Evolutionary conservation across 1,140 invertebrate genomes (phyloP).

Genomic region (Battus philenor): DNA sequence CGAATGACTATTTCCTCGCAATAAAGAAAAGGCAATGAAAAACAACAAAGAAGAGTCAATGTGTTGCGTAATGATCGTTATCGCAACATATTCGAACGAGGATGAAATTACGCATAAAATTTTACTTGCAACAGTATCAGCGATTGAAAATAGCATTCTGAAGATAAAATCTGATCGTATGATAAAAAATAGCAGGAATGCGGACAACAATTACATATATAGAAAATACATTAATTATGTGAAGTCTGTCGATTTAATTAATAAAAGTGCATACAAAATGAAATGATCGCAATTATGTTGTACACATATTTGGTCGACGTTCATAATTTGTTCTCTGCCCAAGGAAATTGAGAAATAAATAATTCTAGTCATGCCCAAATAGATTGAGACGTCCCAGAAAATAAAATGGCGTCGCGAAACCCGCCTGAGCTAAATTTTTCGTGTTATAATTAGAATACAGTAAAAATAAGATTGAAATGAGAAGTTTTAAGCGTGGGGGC

Average conservation of each 20-base stretch:
- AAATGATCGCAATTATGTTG: too few relatives aligned
- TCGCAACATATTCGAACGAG: not conserved
- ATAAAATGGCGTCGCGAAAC: too few relatives aligned
- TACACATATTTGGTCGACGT: too few relatives aligned
- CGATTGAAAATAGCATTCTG: constrained; percentile 5
- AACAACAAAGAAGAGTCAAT: constrained; percentile 17
- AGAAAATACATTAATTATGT: constrained; percentile 15
- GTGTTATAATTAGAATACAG: constrained; percentile 51
- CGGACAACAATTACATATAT: constrained; percentile 13
- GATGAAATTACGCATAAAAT: constrained; percentile 10
- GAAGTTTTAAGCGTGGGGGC: constrained; percentile 49
- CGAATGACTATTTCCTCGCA: constrained; percentile 18
- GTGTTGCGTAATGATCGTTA: constrained; percentile 5
- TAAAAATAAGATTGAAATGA: constrained; percentile 56
- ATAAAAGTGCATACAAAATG: too few relatives aligned
- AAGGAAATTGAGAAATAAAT: too few relatives aligned
- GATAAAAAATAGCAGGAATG: constrained; percentile 12
- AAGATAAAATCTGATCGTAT: constrained; percentile 9
- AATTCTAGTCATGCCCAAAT: too few relatives aligned
- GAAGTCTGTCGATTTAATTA: not conserved
- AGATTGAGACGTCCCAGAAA: too few relatives aligned
- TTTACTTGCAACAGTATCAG: too few relatives aligned
- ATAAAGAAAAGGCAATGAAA: constrained; percentile 19
- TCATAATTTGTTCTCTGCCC: too few relatives aligned
- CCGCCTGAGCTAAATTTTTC: constrained; percentile 27